Base-by-base conservation (phyloP, 2,113 vertebrate genomes). In the Caranx melampygus region DNA sequence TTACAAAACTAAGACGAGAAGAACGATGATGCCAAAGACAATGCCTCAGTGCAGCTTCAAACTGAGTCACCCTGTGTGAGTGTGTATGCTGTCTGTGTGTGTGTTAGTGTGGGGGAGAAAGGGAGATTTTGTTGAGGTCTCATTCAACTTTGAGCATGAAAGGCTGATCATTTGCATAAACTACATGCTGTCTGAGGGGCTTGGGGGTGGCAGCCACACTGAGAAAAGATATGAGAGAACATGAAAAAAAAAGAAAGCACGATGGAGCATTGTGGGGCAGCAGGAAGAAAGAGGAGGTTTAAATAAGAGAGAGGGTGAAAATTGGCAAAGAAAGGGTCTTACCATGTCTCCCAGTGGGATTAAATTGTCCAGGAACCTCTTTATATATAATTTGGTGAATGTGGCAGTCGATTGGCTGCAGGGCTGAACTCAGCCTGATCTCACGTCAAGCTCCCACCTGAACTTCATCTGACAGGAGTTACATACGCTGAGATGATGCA, bases 121-220 rank as follows among this genome's bases (percentile, higher is more conserved):
- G n/a, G 14, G 65, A 37, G 72, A 78, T 93, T 88, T 92, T 84
- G 84, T 89, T 91, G 89, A 94, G 93, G 93, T 95, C 94, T 91
- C 94, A 94, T 96, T 96, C 92, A 95, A 95, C 93, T 94, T 92
- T 91, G 92, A 89, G 91, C 93, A 94, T 95, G 94, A 97, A 96
- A 96, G 93, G 88, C 90, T 79, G 81, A 78, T 92, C 74, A 96
- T 98, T 96, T 97, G 94, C 96, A 97, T 96, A 95, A 96, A 93
- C 95, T 95, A 94, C 94, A 91, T 96, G 95, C 92, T 92, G 94
- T 96, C 93, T 92, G 89, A 91, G 89, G 87, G 82, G 78, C 82
- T 84, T 83, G 70, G 81, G 92, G 88, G 90, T 70, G 83, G 90
- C 81, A 59, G 79, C 40, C 49, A 74, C 75, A 72, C 82, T 87